Conservation (phyloP, 2,888 invertebrate genomes). For the Xylota segnis region DNA sequence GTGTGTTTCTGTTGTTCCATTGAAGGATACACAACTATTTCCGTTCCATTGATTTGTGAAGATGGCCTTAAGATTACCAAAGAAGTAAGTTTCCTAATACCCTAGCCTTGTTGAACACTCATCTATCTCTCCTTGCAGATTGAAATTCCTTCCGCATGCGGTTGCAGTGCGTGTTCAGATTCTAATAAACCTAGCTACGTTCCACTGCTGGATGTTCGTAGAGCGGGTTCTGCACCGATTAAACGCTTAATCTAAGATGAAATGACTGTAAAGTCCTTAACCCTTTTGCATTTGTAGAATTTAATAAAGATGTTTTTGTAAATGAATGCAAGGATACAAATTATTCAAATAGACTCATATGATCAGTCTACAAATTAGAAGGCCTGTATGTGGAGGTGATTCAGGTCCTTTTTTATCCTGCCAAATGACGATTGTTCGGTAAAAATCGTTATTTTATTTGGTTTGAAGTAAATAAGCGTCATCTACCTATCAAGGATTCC, state of each 20-base stretch:
- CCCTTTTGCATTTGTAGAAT: conserved; percentile 1
- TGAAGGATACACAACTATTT: conserved; percentile 80
- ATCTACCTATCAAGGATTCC: too few relatives aligned
- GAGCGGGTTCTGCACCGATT: conserved; percentile 11
- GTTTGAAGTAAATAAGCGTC: too few relatives aligned
- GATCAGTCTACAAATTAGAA: too few relatives aligned
- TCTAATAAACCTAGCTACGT: conserved; percentile 73
- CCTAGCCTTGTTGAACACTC: neutral
- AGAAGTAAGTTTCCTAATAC: conserved; percentile 74
- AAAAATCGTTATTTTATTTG: too few relatives aligned
- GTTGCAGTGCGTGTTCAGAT: conserved; percentile 80
- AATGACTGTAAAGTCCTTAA: neutral
- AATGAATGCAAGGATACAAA: too few relatives aligned
- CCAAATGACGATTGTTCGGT: too few relatives aligned
- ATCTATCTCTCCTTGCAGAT: conserved; percentile 77
- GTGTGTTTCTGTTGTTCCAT: conserved; percentile 87
- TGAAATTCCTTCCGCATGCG: conserved; percentile 81
- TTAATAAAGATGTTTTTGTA: neutral
- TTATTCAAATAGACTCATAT: too few relatives aligned
- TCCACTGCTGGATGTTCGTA: conserved; percentile 75
- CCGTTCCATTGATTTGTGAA: conserved; percentile 84
- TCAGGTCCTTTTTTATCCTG: too few relatives aligned
- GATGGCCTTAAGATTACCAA: conserved; percentile 82
- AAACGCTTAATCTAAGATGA: conserved; percentile 31
- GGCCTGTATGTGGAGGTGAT: too few relatives aligned